Evolutionary conservation across 2,888 invertebrate species (phyloP).

Genomic region (Scaptomyza cyrtandrae): DNA sequence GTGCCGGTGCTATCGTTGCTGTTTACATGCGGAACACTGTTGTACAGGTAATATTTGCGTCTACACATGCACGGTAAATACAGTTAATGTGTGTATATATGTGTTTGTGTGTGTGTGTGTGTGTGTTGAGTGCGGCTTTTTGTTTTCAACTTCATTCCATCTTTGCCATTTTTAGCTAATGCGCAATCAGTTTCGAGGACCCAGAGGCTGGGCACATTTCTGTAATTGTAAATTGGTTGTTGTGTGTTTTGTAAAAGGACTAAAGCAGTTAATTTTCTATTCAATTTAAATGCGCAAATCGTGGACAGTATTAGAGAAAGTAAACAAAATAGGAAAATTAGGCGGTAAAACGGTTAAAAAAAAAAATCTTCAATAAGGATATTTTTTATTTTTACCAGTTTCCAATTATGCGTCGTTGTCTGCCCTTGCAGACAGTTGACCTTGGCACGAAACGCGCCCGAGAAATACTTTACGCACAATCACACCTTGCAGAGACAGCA

Average conservation of each 20-base stretch:
- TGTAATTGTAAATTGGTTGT: slow-evolving; percentile 5
- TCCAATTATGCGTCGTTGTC: slow-evolving; percentile 24
- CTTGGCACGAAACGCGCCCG: slow-evolving; percentile 62
- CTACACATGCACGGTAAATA: slow-evolving; percentile 25
- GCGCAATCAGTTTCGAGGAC: slow-evolving; percentile 22
- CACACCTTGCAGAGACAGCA: slow-evolving; percentile 18
- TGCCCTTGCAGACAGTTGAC: slow-evolving; percentile 71
- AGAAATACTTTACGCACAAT: slow-evolving; percentile 26
- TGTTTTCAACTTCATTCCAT: slow-evolving; percentile 43
- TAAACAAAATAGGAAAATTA: neutral
- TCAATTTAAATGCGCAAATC: too few relatives aligned
- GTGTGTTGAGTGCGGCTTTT: too few relatives aligned
- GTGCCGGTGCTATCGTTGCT: slow-evolving; percentile 54
- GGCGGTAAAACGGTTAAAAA: neutral
- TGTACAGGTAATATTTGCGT: slow-evolving; percentile 60
- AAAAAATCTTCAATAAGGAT: neutral
- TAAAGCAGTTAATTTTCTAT: neutral
- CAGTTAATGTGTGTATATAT: neutral
- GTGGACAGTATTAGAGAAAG: too few relatives aligned
- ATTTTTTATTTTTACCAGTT: neutral
- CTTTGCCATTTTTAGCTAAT: slow-evolving; percentile 32
- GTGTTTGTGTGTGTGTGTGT: neutral
- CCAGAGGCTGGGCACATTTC: slow-evolving; percentile 17
- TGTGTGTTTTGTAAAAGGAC: too few relatives aligned
- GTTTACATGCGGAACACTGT: slow-evolving; percentile 52